Evolutionary conservation across 2,113 vertebrate species (phyloP), one percentile per base, ranked within the genome.

Genomic region (Tringa solitaria): DNA sequence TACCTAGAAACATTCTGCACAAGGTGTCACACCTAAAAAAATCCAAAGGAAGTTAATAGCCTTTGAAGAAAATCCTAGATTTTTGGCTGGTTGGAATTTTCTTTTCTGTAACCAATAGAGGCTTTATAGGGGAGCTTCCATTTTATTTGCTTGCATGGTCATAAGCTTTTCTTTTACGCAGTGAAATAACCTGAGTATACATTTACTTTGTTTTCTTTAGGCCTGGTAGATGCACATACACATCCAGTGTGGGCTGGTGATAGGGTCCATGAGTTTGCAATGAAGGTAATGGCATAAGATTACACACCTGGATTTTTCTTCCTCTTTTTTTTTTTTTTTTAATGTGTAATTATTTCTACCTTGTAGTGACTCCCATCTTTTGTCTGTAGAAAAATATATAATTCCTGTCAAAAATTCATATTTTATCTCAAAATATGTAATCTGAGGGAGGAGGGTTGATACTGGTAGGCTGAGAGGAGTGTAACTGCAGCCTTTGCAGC

Each of bases 181-280:
- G 46, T 48, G 27, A 76, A 89, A 61, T 89, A 74, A 95, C 37
- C 27, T 9, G 10, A 75, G 14, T 45, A 24, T 80, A 24, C 3
- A 8, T 82, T 91, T 91, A 14, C 54, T 95, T 39, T 96, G 53
- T 95, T 92, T 94, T 53, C 98, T 98, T 84, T 96, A 99, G 99
- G 99, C 43, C 91, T 99, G 97, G 98, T 99, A 84, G 99, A 99
- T 86, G 99, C 99, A 33, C 99, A 99, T 95, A 99, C 99, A 17
- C 99, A 99, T 84, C 99, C 99, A 4, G 99, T 99, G 53, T 99
- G 99, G 99, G 99, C 99, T 89, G 99, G 99, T 21, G 99, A 99
- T 92, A 97, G 99, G 90, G 99, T 99, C 37, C 99, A 99, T 84
- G 99, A 99, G 75, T 99, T 99, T 98, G 98, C 99, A 59, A 99